Evolutionary conservation across 2,113 vertebrate genomes (phyloP), one percentile per base, ranked within the genome.

Genomic region (Stomatorhinus ivindoensis): DNA sequence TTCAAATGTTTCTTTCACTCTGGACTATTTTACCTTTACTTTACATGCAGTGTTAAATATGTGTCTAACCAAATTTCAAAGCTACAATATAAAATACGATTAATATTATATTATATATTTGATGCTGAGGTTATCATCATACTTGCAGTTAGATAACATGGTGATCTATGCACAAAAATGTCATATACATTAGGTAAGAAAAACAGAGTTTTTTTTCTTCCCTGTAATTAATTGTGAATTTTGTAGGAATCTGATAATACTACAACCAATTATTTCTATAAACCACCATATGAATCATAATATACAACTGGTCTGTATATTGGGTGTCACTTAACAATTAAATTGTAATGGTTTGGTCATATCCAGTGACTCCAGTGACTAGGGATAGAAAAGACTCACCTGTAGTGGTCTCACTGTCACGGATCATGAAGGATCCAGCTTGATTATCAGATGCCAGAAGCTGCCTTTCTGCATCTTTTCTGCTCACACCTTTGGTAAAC

Each of bases 391-490:
- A 35, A 69, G 4, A 4, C 47, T 91, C 90, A 98, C 98, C 98
- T 95, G 95, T 95, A 0, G 95, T 97, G 0, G 98, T 99, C 94
- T 99, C 98, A 0, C 98, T 99, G 94, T 99, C 98, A 89, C 98
- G 94, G 90, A 99, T 97, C 98, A 99, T 97, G 92, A 95, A 99
- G 91, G 98, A 97, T 0, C 98, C 98, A 0, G 92, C n/a, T 46
- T 93, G 61, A 19, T 99, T 99, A 82, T 97, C 97, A 0, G 97
- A 92, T 15, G 96, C 95, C 82, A 99, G 93, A 15, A 99, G 96
- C 35, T 97, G 97, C 88, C 98, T 94, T 91, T 99, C 98, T 0
- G 97, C 98, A 0, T 99, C 98, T 92, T 98, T 99, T 65, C 98
- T 94, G 94, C 97, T 98, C 85, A 97, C 93, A 0, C 95, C 95